These are phyloP conservation scores for Silurus lanzhouensis DNA, from an alignment of 2,797 vertebrate species.

Conservation along the genomic window DNA sequence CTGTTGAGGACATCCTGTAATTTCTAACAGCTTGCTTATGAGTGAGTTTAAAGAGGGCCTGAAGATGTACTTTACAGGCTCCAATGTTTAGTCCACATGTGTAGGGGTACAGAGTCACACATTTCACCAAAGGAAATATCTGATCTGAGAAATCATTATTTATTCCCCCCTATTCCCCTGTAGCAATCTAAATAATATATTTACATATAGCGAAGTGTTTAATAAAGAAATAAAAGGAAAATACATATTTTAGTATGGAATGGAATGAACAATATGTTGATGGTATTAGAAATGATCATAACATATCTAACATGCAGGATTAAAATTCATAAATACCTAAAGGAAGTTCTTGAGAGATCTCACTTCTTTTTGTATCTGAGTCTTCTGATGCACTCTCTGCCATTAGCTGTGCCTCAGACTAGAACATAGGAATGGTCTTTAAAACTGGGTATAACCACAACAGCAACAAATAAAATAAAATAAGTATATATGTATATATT, in stretches of 20 bases:
- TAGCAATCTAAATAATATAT: background rate
- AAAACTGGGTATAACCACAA: background rate
- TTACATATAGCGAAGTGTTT: background rate
- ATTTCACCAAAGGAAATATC: background rate
- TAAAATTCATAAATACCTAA: constrained; percentile 73
- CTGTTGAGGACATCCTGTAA: background rate
- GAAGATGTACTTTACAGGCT: background rate
- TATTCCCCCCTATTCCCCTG: background rate
- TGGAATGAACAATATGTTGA: background rate
- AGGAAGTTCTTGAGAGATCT: constrained; percentile 85
- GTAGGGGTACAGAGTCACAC: background rate
- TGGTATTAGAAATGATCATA: background rate
- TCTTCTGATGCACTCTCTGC: constrained; percentile 80
- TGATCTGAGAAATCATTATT: background rate
- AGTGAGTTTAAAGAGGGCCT: background rate
- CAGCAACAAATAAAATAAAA: background rate
- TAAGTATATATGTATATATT: constrained; percentile 28
- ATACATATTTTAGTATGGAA: background rate
- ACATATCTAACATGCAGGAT: background rate
- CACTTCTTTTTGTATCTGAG: constrained; percentile 83
- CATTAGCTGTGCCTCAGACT: constrained; percentile 82
- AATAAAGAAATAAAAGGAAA: background rate
- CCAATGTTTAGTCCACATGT: background rate
- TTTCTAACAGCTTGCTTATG: background rate
- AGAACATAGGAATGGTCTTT: constrained; percentile 19